Base-by-base conservation (phyloP, 2,888 invertebrate species). In the Phoenoteleia sp. region DNA sequence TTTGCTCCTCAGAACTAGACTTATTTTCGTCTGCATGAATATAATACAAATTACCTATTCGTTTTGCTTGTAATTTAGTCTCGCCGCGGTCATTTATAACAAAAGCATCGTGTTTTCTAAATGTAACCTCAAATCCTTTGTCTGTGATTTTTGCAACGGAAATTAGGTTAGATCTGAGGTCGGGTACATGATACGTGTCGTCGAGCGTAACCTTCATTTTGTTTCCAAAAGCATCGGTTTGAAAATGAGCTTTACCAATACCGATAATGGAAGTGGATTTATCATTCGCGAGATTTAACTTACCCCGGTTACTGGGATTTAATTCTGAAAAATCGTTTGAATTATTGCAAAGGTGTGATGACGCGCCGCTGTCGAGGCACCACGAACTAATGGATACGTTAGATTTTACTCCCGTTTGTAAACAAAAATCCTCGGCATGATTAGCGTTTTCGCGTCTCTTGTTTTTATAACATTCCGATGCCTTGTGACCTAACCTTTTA, bases 71-170 rank as follows among this genome's bases (percentile, higher is more conserved):
- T n/a, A 52, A 21, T 33, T 33, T 36, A 25, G 17, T 29, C 1
- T 36, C 36, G 36, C 36, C 39, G 5, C 5, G 11, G 3, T 33
- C 3, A 27, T 72, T 25, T 11, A 45, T 21, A 15, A 77, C 67
- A 11, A 54, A 2, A 5, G 67, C 54, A 56, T 33, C 15, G 9
- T 60, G 13, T 9, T 29, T 74, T 9, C 21, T 7, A 21, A 72
- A 56, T 15, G 7, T n/a, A 15, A 64, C 29, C 25, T 62, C 45
- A 23, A 39, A 58, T 21, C 56, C 69, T 9, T 11, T 33, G 33
- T 79, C 69, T 1, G 79, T 64, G 4, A 64, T 75, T 49, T 75
- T 75, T 7, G 36, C 5, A 39, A 74, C 36, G 23, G 74, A 62
- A 2, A 74, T 21, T 27, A 74, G 36, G 23, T 56, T 74, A 9